Base-by-base conservation (phyloP, 2,888 invertebrate species). In the Cheilosia vernalis region DNA sequence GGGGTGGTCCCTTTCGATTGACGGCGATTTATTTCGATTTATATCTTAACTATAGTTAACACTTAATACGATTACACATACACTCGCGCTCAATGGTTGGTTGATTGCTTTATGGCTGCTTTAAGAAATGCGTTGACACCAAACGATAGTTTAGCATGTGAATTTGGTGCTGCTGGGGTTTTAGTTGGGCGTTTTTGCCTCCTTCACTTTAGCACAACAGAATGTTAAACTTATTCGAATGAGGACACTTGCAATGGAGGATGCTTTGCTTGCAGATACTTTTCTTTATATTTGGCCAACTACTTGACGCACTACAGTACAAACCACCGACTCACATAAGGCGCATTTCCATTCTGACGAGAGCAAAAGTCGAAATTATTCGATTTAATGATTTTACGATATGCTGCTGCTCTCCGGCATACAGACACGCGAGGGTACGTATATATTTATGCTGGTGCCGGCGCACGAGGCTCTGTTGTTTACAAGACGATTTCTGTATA, bases 131-230 rank as follows among this genome's bases (percentile, higher is more conserved):
- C 92, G 97, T 97, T 92, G 97, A 97, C 89, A 97, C 97, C 91
- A 97, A 94, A 94, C 97, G 96, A 95, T 97, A 95, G 93, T 96
- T 97, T 95, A 97, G 96, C 97, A 97, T 97, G 90, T 91, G 91
- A 90, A 88, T 87, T 70, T 72, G 61, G 76, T 51, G 55, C 51
- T 55, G 30, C 80, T 21, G 55, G 70, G 79, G 78, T 74, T 82
- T 81, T 55, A 73, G 66, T 49, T 73, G 44, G 19, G 15, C 40
- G 40, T 56, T 72, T 63, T 63, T 60, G 19, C 44, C 44, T 51
- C 61, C 24, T 21, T 40, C 70, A 53, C 33, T 47, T 24, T 42
- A 13, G 19, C 5, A 49, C 49, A 21, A 2, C 21, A 33, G 47
- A 49, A 40, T 56, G 64, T 64, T 30, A 47, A 40, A 40, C 70